A percentile compares a stretch with the other conserved stretches of the same genome.
phyloP scores from a whole-genome alignment of 2,888 invertebrate species.

The Acronicta aceris region DNA sequence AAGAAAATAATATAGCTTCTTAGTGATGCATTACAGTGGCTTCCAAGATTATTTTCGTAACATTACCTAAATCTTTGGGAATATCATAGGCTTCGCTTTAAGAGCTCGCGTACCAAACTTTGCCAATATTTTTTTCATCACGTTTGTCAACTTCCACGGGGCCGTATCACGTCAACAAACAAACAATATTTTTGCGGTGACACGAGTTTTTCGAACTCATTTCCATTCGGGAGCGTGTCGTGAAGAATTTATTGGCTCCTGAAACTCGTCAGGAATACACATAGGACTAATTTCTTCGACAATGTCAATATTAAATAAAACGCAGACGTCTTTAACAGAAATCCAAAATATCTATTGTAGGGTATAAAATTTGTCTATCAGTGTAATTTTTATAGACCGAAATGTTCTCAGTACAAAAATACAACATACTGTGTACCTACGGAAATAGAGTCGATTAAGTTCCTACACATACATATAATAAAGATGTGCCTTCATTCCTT shows the following conservation, averaged over 20 bases:
- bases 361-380: too few relatives aligned
- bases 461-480: background rate
- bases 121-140: constrained; percentile 86
- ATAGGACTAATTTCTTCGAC: constrained; percentile 65
- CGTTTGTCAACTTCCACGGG: constrained; percentile 76
- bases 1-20: constrained; percentile 2
- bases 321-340: too few relatives aligned
- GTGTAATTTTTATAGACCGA: too few relatives aligned
- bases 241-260: constrained; percentile 72
- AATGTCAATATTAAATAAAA: constrained; percentile 43
- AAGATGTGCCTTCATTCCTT: constrained; percentile 65
- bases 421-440: too few relatives aligned
- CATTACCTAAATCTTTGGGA: constrained; percentile 54
- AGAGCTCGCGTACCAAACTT: constrained; percentile 73
- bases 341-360: background rate
- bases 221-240: constrained; percentile 74
- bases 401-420: too few relatives aligned
- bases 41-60: constrained; percentile 45
- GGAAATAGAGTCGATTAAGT: background rate
- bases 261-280: constrained; percentile 58
- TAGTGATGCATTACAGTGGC: constrained; percentile 12
- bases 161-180: constrained; percentile 78
- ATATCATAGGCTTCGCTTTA: constrained; percentile 66
- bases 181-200: constrained; percentile 79
- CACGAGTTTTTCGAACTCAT: constrained; percentile 79